phyloP scores from a whole-genome alignment of 2,888 invertebrate genomes.

The Yponomeuta malinellus region DNA sequence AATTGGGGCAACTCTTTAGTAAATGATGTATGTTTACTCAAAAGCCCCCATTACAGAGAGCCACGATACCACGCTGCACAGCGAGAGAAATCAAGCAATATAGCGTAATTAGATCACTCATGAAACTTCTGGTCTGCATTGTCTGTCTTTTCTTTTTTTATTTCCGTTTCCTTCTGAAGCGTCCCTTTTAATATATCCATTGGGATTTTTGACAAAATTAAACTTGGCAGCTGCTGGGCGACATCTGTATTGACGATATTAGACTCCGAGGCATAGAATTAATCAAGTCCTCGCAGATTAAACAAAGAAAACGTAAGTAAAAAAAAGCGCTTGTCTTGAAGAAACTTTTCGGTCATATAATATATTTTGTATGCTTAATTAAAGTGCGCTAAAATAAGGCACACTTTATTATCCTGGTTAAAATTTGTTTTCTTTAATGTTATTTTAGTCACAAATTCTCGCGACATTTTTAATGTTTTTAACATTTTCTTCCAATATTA shows the following conservation, averaged over 20 bases:
- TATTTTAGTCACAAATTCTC: too few relatives aligned
- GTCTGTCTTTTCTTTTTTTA: not conserved
- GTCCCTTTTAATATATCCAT: conserved; percentile 8
- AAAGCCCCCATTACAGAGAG: too few relatives aligned
- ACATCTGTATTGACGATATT: conserved; percentile 4
- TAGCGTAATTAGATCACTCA: not conserved
- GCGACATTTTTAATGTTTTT: too few relatives aligned
- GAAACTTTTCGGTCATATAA: too few relatives aligned
- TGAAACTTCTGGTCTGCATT: not conserved
- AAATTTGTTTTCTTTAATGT: too few relatives aligned
- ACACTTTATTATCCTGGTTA: too few relatives aligned
- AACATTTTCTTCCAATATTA: too few relatives aligned
- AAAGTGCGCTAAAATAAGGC: not conserved
- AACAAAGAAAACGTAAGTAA: not conserved
- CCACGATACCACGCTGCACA: too few relatives aligned
- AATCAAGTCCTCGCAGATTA: not conserved
- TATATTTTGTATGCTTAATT: too few relatives aligned
- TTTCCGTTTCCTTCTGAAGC: not conserved
- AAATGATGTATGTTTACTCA: too few relatives aligned
- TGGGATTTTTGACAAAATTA: conserved; percentile 12
- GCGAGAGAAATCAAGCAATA: too few relatives aligned
- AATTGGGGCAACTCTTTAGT: too few relatives aligned
- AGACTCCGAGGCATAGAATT: not conserved
- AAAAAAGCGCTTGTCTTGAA: not conserved
- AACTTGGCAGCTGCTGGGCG: not conserved